Evolutionary conservation across 2,888 invertebrate genomes (phyloP).

Genomic region (Tetragonula carbonaria): DNA sequence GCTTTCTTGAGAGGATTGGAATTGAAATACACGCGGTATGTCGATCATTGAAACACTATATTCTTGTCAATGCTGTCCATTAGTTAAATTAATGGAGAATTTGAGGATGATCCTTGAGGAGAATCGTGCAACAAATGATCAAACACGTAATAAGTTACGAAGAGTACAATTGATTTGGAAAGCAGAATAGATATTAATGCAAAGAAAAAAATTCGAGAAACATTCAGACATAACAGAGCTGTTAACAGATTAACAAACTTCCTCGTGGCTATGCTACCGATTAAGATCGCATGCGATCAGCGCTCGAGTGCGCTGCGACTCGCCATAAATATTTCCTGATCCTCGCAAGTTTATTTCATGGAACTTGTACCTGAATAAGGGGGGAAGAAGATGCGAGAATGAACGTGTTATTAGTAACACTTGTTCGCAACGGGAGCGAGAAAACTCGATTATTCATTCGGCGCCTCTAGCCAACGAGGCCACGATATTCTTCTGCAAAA

Average conservation of each 20-base stretch:
- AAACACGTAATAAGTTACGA: too few relatives aligned
- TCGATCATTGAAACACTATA: too few relatives aligned
- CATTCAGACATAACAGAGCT: neutral
- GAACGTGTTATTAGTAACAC: slow-evolving; percentile 22
- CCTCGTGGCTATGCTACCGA: neutral
- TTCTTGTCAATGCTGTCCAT: too few relatives aligned
- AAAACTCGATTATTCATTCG: slow-evolving; percentile 31
- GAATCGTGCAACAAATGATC: too few relatives aligned
- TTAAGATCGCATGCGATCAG: slow-evolving; percentile 18
- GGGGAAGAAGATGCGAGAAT: slow-evolving; percentile 1
- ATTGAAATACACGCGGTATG: too few relatives aligned
- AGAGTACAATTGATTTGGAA: too few relatives aligned
- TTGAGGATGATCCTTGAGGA: too few relatives aligned
- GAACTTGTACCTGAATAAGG: neutral
- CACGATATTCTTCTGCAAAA: neutral
- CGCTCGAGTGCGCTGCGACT: slow-evolving; percentile 9
- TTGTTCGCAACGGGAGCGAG: slow-evolving; percentile 19
- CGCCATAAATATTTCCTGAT: slow-evolving; percentile 26
- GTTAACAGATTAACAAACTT: slow-evolving; percentile 18
- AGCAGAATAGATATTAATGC: too few relatives aligned
- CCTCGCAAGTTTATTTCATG: neutral
- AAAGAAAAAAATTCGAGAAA: neutral
- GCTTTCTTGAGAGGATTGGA: too few relatives aligned
- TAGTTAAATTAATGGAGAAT: too few relatives aligned
- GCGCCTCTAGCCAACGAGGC: slow-evolving; percentile 4